Evolutionary conservation across 2,113 vertebrate species (phyloP).

Genomic region (Myiozetetes cayanensis): DNA sequence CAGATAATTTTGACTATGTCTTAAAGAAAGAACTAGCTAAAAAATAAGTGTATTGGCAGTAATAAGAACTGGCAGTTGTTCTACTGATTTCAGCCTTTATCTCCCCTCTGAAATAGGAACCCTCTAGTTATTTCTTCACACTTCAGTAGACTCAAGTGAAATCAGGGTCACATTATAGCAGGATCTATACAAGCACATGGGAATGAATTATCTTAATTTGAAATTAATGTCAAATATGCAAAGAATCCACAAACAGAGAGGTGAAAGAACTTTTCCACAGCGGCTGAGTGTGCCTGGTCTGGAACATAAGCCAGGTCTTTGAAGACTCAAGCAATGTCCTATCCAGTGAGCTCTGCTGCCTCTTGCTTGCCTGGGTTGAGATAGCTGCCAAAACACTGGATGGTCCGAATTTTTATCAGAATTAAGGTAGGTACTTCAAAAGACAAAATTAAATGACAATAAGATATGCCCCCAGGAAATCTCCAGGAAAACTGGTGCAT

Average conservation of each 20-base stretch:
- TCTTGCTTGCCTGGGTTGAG: not conserved
- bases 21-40: not conserved
- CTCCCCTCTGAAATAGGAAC: not conserved
- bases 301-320: not conserved
- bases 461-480: not conserved
- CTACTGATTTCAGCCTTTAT: not conserved
- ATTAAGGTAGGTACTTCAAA: not conserved
- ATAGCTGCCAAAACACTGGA: not conserved
- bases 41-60: not conserved
- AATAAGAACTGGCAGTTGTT: not conserved
- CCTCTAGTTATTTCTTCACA: not conserved
- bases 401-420: not conserved
- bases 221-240: not conserved
- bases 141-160: not conserved
- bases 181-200: not conserved
- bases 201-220: not conserved
- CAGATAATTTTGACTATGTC: not conserved
- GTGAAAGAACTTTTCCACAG: not conserved
- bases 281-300: not conserved
- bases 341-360: not conserved
- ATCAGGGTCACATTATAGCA: rapidly evolving
- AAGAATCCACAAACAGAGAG: not conserved
- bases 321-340: not conserved
- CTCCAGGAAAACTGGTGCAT: not conserved
- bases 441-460: not conserved